These are phyloP conservation scores for Aporophyla nigra DNA, from an alignment of 2,888 invertebrate genomes.

Conservation along the genomic window DNA sequence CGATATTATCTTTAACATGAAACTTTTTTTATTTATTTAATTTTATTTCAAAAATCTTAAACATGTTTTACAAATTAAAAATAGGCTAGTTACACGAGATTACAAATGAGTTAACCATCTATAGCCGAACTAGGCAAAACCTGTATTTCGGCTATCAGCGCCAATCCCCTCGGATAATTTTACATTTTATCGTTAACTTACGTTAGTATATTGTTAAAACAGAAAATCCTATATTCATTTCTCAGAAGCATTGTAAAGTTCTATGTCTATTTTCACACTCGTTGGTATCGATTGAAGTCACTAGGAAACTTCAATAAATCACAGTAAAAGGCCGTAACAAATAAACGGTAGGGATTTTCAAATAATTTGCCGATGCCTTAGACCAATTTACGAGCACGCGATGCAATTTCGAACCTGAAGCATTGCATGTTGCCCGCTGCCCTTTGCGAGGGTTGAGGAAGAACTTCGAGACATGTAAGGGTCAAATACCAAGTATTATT, in stretches of 20 bases:
- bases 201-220: background rate
- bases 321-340: slow-evolving; percentile 70
- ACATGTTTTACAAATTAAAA: too few species aligned
- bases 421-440: slow-evolving; percentile 75
- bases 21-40: too few species aligned
- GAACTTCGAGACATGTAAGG: slow-evolving; percentile 74
- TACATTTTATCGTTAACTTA: too few species aligned
- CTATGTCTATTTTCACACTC: slow-evolving; percentile 46
- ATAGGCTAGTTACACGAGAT: too few species aligned
- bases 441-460: slow-evolving; percentile 74
- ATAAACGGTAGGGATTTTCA: slow-evolving; percentile 76
- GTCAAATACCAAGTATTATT: slow-evolving; percentile 76
- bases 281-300: slow-evolving; percentile 51
- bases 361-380: slow-evolving; percentile 78
- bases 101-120: too few species aligned
- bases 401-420: slow-evolving; percentile 78
- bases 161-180: too few species aligned
- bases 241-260: slow-evolving; percentile 29
- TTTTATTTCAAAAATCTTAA: too few species aligned
- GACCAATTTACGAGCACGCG: slow-evolving; percentile 81
- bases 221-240: slow-evolving; percentile 7
- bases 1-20: too few species aligned
- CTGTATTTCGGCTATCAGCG: too few species aligned
- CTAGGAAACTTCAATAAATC: slow-evolving; percentile 68
- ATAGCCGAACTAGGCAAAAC: too few species aligned